Evolutionary conservation across 2,113 vertebrate genomes (phyloP), one percentile per base, ranked within the genome.

Genomic region (Sitta europaea): DNA sequence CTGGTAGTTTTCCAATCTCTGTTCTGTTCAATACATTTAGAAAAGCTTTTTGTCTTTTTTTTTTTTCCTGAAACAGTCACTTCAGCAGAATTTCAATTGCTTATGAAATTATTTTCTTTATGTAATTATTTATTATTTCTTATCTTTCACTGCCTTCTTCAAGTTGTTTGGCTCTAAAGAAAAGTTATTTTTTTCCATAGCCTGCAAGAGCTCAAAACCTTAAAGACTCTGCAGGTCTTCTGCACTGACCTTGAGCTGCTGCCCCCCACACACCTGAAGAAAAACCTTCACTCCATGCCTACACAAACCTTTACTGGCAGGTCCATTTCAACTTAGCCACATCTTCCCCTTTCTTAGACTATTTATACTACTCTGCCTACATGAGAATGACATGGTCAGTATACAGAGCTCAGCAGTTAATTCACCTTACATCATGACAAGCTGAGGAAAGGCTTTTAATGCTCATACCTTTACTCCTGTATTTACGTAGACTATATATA

Each of bases 21-120:
- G 55, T 87, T 88, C 91, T 94, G 87, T 59, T 91, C 67, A 91
- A 87, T 94, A 67, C 45, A 96, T 90, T 94, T 95, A 33, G 36
- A 95, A 93, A 87, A 78, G 3, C 1, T 12, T 81, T 82, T 54
- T 61, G 5, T 2, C 12, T 36, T 61, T 5, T 1, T 35, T 31
- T 11, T 70, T 50, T 27, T 58, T 23, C 19, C 81, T 65, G 38
- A 48, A 93, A 74, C 10, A 7, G 14, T 48, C 38, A 58, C 9
- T 71, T 68, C 3, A 18, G 21, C 48, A 79, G 59, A 94, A 81
- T 61, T 80, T 59, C 45, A 29, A 24, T 63, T 81, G 42, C 28
- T 54, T 85, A 40, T 12, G 88, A 38, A 93, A 74, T 63, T 82
- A 36, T 62, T 95, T 84, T 92, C 53, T 50, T 86, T 6, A 25